Evolutionary conservation across 2,797 vertebrate genomes (phyloP).

Genomic region (Nannoperca obscura): DNA sequence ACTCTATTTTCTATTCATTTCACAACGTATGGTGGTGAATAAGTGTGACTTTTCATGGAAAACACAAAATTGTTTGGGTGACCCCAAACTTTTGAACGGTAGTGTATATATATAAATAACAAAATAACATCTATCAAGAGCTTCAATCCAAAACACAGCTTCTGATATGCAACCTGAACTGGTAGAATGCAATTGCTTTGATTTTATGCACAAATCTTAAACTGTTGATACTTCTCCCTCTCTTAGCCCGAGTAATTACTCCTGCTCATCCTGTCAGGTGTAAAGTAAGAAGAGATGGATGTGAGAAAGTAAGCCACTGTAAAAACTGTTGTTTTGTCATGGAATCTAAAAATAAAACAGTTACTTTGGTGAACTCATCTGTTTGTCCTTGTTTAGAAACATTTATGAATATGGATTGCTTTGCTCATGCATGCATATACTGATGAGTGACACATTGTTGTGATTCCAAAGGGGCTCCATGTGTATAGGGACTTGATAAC

Average conservation of each 20-base stretch:
- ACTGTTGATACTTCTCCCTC: not conserved
- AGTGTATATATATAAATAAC: not conserved
- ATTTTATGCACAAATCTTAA: slow-evolving; percentile 14
- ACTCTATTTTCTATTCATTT: too few species aligned
- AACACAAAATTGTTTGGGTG: too few species aligned
- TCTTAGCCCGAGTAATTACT: slow-evolving; percentile 9
- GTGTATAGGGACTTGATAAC: not conserved
- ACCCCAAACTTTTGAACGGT: too few species aligned
- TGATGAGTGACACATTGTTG: not conserved
- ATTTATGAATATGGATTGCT: not conserved
- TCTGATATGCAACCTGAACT: not conserved
- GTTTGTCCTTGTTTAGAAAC: slow-evolving; percentile 12
- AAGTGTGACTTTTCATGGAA: too few species aligned
- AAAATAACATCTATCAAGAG: not conserved
- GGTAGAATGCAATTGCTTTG: not conserved
- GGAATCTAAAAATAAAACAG: slow-evolving; percentile 10
- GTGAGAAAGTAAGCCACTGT: not conserved
- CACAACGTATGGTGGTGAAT: too few species aligned
- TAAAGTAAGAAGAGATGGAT: slow-evolving; percentile 18
- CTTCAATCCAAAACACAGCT: not conserved
- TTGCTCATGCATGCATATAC: not conserved
- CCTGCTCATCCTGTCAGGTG: slow-evolving; percentile 1
- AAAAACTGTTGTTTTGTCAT: not conserved
- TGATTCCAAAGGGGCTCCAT: not conserved
- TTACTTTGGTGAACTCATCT: not conserved